phyloP scores from a whole-genome alignment of 23 tunicate species.

The Trididemnum miniatum region DNA sequence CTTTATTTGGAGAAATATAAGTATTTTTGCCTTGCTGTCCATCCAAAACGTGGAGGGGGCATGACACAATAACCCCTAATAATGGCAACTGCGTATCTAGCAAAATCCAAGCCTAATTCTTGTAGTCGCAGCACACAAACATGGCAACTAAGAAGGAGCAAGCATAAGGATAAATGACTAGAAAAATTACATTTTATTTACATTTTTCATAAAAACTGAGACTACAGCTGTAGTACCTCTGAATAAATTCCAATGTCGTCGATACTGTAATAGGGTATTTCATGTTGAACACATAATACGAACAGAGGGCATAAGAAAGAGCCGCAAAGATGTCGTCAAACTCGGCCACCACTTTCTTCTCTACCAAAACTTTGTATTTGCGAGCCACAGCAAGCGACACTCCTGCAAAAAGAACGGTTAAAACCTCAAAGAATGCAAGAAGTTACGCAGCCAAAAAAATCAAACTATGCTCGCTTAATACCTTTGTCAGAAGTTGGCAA shows the following conservation, averaged over 20 bases:
- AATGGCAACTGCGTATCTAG: too few species aligned
- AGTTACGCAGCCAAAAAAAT: neutral
- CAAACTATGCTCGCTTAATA: neutral
- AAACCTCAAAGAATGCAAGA: neutral
- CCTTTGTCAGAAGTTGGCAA: neutral
- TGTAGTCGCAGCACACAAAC: neutral
- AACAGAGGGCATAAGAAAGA: neutral
- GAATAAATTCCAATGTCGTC: neutral
- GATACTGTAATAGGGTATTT: neutral
- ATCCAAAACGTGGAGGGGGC: too few species aligned
- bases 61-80: too few species aligned
- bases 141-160: neutral
- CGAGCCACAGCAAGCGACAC: neutral
- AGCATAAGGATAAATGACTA: neutral
- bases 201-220: neutral
- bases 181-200: neutral
- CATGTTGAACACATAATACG: neutral
- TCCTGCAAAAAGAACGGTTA: neutral
- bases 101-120: too few species aligned
- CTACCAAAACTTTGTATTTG: neutral
- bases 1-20: too few species aligned
- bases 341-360: neutral
- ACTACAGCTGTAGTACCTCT: neutral
- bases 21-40: too few species aligned
- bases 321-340: neutral